Conservation (phyloP, 2,888 invertebrate genomes). For the Tethea ocularis region DNA sequence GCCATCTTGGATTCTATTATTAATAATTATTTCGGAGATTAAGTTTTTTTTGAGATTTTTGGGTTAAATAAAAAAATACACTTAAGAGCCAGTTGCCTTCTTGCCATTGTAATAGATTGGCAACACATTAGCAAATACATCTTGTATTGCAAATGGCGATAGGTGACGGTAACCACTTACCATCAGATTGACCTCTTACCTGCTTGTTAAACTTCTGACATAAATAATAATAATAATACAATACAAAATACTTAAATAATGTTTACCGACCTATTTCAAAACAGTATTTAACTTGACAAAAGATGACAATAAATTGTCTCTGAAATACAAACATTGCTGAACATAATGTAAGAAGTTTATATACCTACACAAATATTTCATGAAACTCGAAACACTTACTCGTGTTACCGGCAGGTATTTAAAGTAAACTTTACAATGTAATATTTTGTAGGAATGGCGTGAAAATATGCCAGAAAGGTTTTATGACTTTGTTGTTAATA, state of each 20-base stretch:
- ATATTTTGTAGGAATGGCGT: neutral
- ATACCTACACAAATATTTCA: neutral
- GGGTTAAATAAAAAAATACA: no score
- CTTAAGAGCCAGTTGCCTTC: no score
- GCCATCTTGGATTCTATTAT: no score
- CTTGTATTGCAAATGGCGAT: no score
- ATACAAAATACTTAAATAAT: no score
- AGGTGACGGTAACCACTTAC: no score
- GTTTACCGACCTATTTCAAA: neutral
- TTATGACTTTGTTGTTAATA: neutral
- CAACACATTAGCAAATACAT: no score
- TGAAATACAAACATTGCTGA: neutral
- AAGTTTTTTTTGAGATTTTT: no score
- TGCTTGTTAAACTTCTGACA: no score
- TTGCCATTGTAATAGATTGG: no score
- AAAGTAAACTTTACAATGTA: conserved; percentile 8
- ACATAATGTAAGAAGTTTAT: neutral
- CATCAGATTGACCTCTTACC: no score
- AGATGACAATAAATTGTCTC: neutral
- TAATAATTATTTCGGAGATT: neutral
- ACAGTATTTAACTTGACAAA: neutral
- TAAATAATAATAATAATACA: no score
- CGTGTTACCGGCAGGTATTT: conserved; percentile 4
- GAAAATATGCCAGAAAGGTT: conserved; percentile 2
- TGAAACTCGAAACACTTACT: conserved; percentile 8